Evolutionary conservation across 2,888 invertebrate genomes (phyloP).

Genomic region (Lymantria monacha): DNA sequence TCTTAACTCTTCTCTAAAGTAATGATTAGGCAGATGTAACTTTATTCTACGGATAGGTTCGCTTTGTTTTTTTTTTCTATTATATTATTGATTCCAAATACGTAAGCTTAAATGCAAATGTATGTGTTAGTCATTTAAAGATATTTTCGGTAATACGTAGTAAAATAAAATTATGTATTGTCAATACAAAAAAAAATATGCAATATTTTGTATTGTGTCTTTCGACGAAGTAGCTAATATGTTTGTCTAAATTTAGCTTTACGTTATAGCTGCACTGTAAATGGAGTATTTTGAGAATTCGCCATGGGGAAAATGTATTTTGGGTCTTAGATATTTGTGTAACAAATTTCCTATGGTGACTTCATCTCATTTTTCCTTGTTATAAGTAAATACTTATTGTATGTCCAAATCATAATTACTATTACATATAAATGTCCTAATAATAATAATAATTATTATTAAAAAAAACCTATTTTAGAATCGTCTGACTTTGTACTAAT

Average conservation of each 20-base stretch:
- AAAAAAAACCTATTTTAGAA: slow-evolving; percentile 32
- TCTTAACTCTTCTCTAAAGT: too few relatives aligned
- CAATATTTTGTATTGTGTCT: too few relatives aligned
- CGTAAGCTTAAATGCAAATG: too few relatives aligned
- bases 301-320: slow-evolving; percentile 15
- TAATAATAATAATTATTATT: slow-evolving; percentile 10
- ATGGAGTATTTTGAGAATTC: slow-evolving; percentile 18
- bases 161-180: too few relatives aligned
- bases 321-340: slow-evolving; percentile 7
- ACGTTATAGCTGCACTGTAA: slow-evolving; percentile 26
- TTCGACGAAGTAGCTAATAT: too few relatives aligned
- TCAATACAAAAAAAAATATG: too few relatives aligned
- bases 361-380: slow-evolving; percentile 19
- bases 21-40: too few relatives aligned
- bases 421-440: slow-evolving; percentile 18
- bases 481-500: slow-evolving; percentile 31
- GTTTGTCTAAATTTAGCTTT: slow-evolving; percentile 19
- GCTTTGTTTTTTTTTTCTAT: too few relatives aligned
- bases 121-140: too few relatives aligned
- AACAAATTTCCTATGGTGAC: slow-evolving; percentile 19
- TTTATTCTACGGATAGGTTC: too few relatives aligned
- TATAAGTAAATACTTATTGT: slow-evolving; percentile 24
- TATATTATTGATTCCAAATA: too few relatives aligned
- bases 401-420: slow-evolving; percentile 23
- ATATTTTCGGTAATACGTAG: too few relatives aligned